Evolutionary conservation across 1,140 invertebrate species (phyloP).

Genomic region (Leptestheria dahalacensis): DNA sequence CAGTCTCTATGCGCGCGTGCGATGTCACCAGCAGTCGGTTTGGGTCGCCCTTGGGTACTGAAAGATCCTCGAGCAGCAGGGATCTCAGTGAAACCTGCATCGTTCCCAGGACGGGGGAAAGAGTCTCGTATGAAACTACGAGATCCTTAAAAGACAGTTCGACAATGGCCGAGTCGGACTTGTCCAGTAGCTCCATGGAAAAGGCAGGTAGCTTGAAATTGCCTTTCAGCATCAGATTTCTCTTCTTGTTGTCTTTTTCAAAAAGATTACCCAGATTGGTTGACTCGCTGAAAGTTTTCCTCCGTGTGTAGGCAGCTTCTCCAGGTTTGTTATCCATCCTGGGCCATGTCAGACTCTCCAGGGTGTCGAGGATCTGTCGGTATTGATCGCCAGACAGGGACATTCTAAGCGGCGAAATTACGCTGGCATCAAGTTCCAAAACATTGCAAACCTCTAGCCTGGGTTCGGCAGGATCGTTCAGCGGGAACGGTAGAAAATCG

Average conservation of each 20-base stretch:
- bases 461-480: slow-evolving; percentile 7
- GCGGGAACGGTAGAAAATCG: slow-evolving; percentile 4
- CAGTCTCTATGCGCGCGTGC: slow-evolving; percentile 7
- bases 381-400: slow-evolving; percentile 72
- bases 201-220: slow-evolving; percentile 30
- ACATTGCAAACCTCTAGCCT: slow-evolving; percentile 20
- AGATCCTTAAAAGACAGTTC: slow-evolving; percentile 71
- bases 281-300: background rate
- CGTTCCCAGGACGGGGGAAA: slow-evolving; percentile 44
- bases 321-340: background rate
- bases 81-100: slow-evolving; percentile 37
- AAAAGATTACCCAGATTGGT: background rate
- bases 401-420: slow-evolving; percentile 67
- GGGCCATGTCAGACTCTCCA: slow-evolving; percentile 12
- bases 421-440: slow-evolving; percentile 52
- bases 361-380: slow-evolving; percentile 65
- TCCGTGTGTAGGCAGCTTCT: background rate
- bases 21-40: slow-evolving; percentile 30
- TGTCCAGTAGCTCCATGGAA: slow-evolving; percentile 25
- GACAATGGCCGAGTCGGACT: slow-evolving; percentile 42
- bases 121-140: slow-evolving; percentile 50
- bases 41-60: slow-evolving; percentile 25
- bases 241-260: background rate
- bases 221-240: slow-evolving; percentile 11
- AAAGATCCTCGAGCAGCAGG: slow-evolving; percentile 33